Evolutionary conservation across 2,888 invertebrate genomes (phyloP), one percentile per base, ranked within the genome.

Genomic region (Gibbula magus): DNA sequence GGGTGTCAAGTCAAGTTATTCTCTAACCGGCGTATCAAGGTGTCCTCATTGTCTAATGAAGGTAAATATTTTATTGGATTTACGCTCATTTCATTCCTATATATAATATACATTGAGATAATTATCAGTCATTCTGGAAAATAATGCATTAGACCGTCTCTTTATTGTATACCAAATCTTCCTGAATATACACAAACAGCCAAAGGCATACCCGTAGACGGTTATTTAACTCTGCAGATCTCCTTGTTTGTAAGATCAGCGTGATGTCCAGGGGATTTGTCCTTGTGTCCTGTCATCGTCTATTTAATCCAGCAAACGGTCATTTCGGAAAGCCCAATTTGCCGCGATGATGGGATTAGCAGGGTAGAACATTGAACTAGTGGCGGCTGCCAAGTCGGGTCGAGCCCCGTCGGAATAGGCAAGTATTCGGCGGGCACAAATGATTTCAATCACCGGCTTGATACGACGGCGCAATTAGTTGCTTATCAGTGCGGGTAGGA

Each of bases 341-440:
- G 61, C 61, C 18, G 61, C 45, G 61, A 25, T 61, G 61, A 61
- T 61, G 61, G 29, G 61, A 61, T 61, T 61, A 61, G 61, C 29
- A 29, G 25, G 29, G 61, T 61, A 29, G 29, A 29, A 29, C 61
- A 61, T 32, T 61, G 61, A 13, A 61, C 25, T 10, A 61, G 61
- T 32, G 61, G 25, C 16, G 29, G 18, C 61, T 13, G 29, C 61
- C 61, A 29, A 61, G 61, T 32, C 8, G 29, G 61, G 61, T 16
- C 61, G 29, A n/a, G 61, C 20, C 61, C 61, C 25, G 20, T 3
- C 29, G 29, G 29, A 61, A 61, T 61, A 61, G 61, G 61, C 61
- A 61, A 61, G 61, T 61, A 61, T 61, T 29, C 29, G 29, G 13
- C 29, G 29, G 61, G 25, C 20, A 61, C 61, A 29, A 61, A 20